Percentiles rank a stretch among this genome's conserved stretches.
phyloP scores from a whole-genome alignment of 2,888 invertebrate species.

The Meteorus colon region DNA sequence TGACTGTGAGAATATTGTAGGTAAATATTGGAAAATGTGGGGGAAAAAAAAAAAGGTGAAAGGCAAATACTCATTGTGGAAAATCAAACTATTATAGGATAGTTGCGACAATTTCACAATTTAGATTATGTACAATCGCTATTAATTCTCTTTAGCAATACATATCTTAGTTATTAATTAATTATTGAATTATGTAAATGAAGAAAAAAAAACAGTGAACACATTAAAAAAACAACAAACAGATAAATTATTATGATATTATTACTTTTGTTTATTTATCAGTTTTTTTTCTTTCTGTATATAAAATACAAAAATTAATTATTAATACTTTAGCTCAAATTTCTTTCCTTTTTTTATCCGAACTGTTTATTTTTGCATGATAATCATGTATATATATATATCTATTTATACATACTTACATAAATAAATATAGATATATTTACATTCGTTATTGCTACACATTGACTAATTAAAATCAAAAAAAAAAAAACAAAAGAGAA shows the following conservation, averaged over 20 bases:
- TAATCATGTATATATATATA: background rate
- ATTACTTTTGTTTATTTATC: too few species aligned
- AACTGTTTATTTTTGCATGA: background rate
- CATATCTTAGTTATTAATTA: conserved; percentile 18
- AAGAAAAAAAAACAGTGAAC: background rate
- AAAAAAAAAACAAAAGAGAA: background rate
- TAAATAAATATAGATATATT: background rate
- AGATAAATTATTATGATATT: background rate
- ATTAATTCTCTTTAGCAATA: conserved; percentile 11
- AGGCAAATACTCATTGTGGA: background rate
- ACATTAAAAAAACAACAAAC: background rate
- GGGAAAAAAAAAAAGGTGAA: background rate
- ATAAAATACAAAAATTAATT: background rate
- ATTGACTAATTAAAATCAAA: background rate
- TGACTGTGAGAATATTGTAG: background rate
- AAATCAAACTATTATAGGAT: conserved; percentile 15
- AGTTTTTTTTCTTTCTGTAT: too few species aligned
- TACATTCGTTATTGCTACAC: conserved; percentile 7
- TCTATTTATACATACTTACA: background rate
- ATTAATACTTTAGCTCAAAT: background rate
- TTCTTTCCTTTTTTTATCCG: background rate
- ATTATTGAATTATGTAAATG: conserved; percentile 5
- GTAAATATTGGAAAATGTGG: background rate
- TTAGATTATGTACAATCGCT: conserved; percentile 9
- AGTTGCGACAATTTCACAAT: background rate